These are phyloP conservation scores for Trachymyrmex septentrionalis DNA, from an alignment of 1,140 invertebrate genomes.

Conservation along the genomic window DNA sequence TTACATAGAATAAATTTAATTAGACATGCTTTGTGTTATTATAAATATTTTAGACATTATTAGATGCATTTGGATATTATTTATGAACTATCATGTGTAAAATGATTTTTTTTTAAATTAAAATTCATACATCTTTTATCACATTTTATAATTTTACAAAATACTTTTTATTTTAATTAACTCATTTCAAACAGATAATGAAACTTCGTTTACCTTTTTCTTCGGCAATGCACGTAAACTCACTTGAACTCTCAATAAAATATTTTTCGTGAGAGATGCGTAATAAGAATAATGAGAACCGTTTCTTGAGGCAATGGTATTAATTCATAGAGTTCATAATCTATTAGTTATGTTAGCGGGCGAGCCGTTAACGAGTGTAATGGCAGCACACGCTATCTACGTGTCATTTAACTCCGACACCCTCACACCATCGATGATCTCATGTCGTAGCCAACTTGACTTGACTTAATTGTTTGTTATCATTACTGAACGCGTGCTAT, in stretches of 20 bases:
- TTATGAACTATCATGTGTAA: background rate
- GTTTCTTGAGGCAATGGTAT: slow-evolving; percentile 79
- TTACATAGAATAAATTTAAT: slow-evolving; percentile 1
- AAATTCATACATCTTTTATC: background rate
- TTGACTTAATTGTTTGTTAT: slow-evolving; percentile 86
- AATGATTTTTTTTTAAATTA: background rate
- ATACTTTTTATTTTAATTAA: background rate
- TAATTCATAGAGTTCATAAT: slow-evolving; percentile 86
- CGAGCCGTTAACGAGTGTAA: slow-evolving; percentile 82
- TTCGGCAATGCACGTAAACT: background rate
- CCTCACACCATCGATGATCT: slow-evolving; percentile 86
- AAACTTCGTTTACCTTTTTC: background rate
- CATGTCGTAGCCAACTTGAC: slow-evolving; percentile 83
- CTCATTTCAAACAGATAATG: background rate
- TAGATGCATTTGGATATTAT: background rate
- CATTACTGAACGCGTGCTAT: slow-evolving; percentile 86
- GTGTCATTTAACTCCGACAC: slow-evolving; percentile 85
- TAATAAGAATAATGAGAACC: slow-evolving; percentile 74
- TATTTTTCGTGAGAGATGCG: background rate
- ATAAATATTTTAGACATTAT: background rate
- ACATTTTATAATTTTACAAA: background rate
- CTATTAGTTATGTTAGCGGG: slow-evolving; percentile 85
- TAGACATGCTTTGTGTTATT: background rate
- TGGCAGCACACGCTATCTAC: slow-evolving; percentile 84
- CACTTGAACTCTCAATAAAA: background rate